phyloP scores from a whole-genome alignment of 2,888 invertebrate species.

The Tetheella fluctuosa region DNA sequence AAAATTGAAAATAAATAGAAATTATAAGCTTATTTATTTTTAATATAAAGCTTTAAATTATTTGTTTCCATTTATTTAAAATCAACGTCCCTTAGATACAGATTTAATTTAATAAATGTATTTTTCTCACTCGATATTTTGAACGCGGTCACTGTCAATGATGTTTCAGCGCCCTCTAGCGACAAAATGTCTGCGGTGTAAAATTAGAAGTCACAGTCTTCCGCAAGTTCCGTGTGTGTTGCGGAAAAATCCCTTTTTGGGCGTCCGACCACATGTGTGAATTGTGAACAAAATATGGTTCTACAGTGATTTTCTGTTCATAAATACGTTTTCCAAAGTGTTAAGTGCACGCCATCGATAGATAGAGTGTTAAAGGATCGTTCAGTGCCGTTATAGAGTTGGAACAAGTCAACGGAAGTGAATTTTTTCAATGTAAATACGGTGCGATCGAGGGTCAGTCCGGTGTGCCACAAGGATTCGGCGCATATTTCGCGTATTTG shows the following conservation, averaged over 20 bases:
- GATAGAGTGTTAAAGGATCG: conserved; percentile 65
- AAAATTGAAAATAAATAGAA: not conserved
- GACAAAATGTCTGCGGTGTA: conserved; percentile 69
- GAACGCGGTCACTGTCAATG: conserved; percentile 57
- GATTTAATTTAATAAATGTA: not conserved
- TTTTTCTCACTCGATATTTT: conserved; percentile 24
- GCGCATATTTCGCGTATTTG: conserved; percentile 64
- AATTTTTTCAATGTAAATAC: conserved; percentile 83
- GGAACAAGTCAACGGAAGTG: conserved; percentile 77
- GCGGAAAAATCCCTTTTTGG: conserved; percentile 87
- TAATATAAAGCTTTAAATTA: not conserved
- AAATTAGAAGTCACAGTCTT: conserved; percentile 83
- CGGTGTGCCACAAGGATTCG: conserved; percentile 74
- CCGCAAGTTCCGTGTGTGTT: conserved; percentile 83
- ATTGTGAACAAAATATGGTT: conserved; percentile 82
- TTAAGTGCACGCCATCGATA: conserved; percentile 59
- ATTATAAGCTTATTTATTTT: not conserved
- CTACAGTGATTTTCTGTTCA: conserved; percentile 71
- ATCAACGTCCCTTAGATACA: not conserved
- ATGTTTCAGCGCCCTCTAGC: conserved; percentile 70
- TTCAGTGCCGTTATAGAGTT: conserved; percentile 68
- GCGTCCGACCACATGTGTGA: conserved; percentile 88
- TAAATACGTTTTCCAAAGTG: conserved; percentile 63
- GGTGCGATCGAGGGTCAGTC: conserved; percentile 77
- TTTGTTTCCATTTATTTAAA: not conserved